These are phyloP conservation scores for Acipenser oxyrinchus DNA, from an alignment of 2,797 vertebrate species.

Conservation along the genomic window DNA sequence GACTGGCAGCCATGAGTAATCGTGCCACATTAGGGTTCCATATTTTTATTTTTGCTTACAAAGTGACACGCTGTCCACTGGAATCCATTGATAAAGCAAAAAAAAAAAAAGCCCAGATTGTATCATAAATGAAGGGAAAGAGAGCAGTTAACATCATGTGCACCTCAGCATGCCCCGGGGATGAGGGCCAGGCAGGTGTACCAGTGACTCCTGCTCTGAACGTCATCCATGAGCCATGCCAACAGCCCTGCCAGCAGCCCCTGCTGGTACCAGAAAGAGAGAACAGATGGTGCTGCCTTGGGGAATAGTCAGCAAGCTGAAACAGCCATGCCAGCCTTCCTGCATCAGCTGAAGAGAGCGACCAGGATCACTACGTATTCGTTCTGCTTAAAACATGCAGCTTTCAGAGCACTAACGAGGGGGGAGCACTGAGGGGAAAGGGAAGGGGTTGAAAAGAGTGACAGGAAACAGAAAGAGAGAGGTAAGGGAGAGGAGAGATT, in stretches of 20 bases:
- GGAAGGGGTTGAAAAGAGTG: constrained; percentile 16
- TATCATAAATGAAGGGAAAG: not conserved
- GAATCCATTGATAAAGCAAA: not conserved
- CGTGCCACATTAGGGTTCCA: not conserved
- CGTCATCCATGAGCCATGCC: constrained; percentile 19
- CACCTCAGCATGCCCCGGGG: not conserved
- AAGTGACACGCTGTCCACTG: not conserved
- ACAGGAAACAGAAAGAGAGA: constrained; percentile 4
- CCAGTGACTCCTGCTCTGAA: not conserved
- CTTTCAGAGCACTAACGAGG: constrained; percentile 31
- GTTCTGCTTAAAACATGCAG: constrained; percentile 33
- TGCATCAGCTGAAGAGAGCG: constrained; percentile 11
- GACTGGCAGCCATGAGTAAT: constrained; percentile 24
- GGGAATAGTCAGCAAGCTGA: no score
- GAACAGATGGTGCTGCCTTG: constrained; percentile 18
- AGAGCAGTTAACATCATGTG: not conserved
- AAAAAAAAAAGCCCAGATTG: not conserved
- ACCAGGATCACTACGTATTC: constrained; percentile 11
- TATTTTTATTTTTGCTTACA: not conserved
- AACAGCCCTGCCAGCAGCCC: constrained; percentile 19
- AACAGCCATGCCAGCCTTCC: constrained; percentile 24
- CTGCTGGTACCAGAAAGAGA: not conserved
- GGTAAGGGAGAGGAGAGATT: not conserved
- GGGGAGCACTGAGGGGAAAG: constrained; percentile 46
- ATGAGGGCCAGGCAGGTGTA: not conserved